Evolutionary conservation across 2,888 invertebrate genomes (phyloP), one percentile per base, ranked within the genome.

Genomic region (Cheilosia urbana): DNA sequence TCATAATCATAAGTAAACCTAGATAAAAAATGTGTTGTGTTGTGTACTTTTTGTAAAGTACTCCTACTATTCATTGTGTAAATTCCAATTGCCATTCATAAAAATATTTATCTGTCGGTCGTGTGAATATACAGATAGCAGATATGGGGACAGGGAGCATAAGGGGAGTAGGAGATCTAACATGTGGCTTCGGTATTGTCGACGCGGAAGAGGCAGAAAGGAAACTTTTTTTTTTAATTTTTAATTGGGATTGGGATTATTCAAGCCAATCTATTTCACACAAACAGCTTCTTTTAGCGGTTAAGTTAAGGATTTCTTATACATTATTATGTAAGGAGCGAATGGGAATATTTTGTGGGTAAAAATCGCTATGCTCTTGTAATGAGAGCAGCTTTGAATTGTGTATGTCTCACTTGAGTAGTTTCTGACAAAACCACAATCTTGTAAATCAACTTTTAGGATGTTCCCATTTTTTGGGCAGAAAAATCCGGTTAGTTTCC

Each of bases 1-100:
- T 30, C 21, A 77, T 21, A 51, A 63, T 30, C 21, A 77, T 21
- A 51, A 62, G 73, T 84, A 68, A 73, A 21, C 24, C 37, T 37
- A 37, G 21, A 24, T 11, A 51, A 24, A 51, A 19, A 37, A 11
- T 58, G 42, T 51, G 58, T 63, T 51, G 58, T 63, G 42, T 66
- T 72, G 65, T 17, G 68, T 75, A 69, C 49, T 68, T 68, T 69
- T 58, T 11, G 37, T 42, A 62, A 62, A 72, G 21, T n/a, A 76
- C 80, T 80, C 79, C 84, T 76, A 85, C 80, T 55, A 76, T 71
- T 76, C 71, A 71, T 68, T 85, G 80, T 85, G 80, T 76, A 76
- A 76, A 76, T 72, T 80, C 80, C 79, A 27, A 80, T 71, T 62
- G 71, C 71, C 84, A 85, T 85, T 85, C 84, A 85, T 84, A 84